These are phyloP conservation scores for Hippocampus zosterae DNA, from an alignment of 2,113 vertebrate genomes.

Conservation along the genomic window DNA sequence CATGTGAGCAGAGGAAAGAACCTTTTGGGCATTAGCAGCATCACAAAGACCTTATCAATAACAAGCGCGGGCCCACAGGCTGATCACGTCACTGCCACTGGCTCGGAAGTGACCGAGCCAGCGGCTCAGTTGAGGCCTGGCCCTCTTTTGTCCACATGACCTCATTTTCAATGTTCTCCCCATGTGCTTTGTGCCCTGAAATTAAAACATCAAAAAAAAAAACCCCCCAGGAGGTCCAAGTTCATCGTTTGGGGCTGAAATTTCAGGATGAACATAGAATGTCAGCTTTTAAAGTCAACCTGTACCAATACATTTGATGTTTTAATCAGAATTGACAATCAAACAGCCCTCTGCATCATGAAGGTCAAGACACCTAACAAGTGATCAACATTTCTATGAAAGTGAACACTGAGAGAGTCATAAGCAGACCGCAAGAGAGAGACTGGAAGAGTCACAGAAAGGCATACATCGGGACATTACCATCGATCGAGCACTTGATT, in stretches of 20 bases:
- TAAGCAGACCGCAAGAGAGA: too few relatives aligned
- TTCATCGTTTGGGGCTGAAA: constrained; percentile 15
- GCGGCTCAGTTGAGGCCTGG: constrained; percentile 54
- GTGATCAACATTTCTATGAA: too few relatives aligned
- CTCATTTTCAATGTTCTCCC: background rate
- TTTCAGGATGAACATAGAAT: background rate
- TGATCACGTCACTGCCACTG: constrained; percentile 58
- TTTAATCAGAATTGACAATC: background rate
- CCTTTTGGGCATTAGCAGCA: constrained; percentile 23
- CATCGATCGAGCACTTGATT: too few relatives aligned
- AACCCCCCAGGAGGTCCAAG: constrained; percentile 50
- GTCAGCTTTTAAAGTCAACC: background rate
- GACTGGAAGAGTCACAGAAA: background rate
- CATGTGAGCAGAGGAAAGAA: background rate
- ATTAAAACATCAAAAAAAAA: constrained; percentile 26
- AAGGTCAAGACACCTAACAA: too few relatives aligned
- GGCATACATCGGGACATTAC: too few relatives aligned
- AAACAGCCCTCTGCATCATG: too few relatives aligned
- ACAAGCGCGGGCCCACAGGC: constrained; percentile 16
- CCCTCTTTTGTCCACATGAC: background rate
- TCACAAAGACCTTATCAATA: background rate
- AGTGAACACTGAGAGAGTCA: too few relatives aligned
- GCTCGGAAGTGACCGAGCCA: constrained; percentile 21
- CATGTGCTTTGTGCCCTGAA: constrained; percentile 6
- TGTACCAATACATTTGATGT: background rate